phyloP scores from a whole-genome alignment of 2,888 invertebrate species.

The Argynnis bischoffii region DNA sequence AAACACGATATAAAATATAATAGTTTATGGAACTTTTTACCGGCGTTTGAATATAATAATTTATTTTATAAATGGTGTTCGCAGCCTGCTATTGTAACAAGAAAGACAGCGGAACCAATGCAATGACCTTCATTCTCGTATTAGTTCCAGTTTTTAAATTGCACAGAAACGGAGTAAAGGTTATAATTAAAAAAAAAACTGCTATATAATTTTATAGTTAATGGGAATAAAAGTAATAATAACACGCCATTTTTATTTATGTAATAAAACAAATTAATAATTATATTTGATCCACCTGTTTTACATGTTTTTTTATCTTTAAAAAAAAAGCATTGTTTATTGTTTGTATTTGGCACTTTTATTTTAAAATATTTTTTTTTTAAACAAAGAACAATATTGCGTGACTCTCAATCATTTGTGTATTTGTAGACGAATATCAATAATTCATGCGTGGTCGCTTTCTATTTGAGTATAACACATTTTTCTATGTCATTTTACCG shows the following conservation, averaged over 20 bases:
- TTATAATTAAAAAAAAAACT: constrained; percentile 3
- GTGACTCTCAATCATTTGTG: constrained; percentile 35
- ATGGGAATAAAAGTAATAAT: no score
- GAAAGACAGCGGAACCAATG: constrained; percentile 41
- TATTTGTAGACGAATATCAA: constrained; percentile 32
- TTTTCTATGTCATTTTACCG: constrained; percentile 13
- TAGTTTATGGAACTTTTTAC: background rate
- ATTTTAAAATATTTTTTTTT: constrained; percentile 19
- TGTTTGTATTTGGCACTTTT: background rate
- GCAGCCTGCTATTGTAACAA: constrained; percentile 30
- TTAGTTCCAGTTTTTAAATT: constrained; percentile 37
- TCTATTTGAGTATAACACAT: constrained; percentile 37
- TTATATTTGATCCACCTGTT: no score
- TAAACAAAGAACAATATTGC: constrained; percentile 32
- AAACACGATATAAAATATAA: constrained; percentile 6
- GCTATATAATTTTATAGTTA: background rate
- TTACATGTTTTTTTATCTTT: background rate
- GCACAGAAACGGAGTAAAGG: constrained; percentile 28
- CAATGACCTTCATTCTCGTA: constrained; percentile 43
- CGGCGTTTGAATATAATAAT: background rate
- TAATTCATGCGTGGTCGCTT: constrained; percentile 43
- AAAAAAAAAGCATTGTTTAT: background rate
- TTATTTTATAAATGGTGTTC: constrained; percentile 9
- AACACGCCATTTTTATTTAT: no score
- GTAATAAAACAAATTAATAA: no score